Base-by-base conservation (phyloP, 2,113 vertebrate species). In the Pterocles gutturalis region DNA sequence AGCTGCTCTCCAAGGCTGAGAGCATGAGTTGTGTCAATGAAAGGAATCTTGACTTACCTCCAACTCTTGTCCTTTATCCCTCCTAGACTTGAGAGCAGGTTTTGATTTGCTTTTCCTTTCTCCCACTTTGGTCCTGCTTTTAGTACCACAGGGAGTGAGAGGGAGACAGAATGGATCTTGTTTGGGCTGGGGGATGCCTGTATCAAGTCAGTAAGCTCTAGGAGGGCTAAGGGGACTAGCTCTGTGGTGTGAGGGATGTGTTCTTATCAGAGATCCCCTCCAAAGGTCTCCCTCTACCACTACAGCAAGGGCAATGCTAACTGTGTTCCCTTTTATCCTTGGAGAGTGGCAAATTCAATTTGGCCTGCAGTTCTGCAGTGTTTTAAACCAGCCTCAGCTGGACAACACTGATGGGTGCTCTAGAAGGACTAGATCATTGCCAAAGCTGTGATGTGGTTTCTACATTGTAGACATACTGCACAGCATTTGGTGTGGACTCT, bases 391-490 rank as follows among this genome's bases (percentile, higher is more conserved):
- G 11, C 21, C 18, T 65, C 31, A 66, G 26, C 21, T 84, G 29
- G 16, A 57, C 9, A 19, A 5, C 25, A 11, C 13, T 53, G 16
- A 8, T 48, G 28, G 17, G 31, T 41, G 17, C 26, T 83, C 57
- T 65, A 67, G 34, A 29, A 53, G 12, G n/a, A 49, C 33, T 45
- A 6, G 14, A 73, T 84, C 36, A 28, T 17, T 73, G 46, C 15
- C 43, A 49, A 49, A 73, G 34, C 45, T 53, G 17, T 33, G n/a
- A 7, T 67, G 17, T 67, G 24, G 5, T 45, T 66, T 51, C 13
- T 48, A 69, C 24, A 2, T 20, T 55, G 31, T 22, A 41, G 28
- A 9, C 15, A 1, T 19, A 22, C 5, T 0, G 4, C 31, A 34
- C 26, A 33, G 19, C 3, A 3, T 83, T 79, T 75, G 55, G 17